phyloP scores from a whole-genome alignment of 1,140 invertebrate species.

The Palaemon carinicauda region DNA sequence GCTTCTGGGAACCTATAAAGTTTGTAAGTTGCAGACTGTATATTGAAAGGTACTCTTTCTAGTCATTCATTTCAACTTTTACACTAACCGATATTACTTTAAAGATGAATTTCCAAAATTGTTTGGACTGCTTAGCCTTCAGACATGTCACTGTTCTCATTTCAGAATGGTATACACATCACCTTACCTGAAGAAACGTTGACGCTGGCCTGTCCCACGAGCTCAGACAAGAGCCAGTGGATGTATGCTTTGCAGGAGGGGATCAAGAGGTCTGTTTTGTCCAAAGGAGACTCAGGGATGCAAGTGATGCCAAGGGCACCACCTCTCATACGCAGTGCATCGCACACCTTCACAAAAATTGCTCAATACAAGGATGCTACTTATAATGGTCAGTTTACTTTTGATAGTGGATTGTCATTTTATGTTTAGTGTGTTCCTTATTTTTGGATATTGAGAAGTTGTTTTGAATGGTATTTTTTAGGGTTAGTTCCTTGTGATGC shows the following conservation, averaged over 20 bases:
- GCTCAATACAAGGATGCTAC: slow-evolving; percentile 39
- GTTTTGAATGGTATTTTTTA: too few species aligned
- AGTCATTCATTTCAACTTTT: too few species aligned
- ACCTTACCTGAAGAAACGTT: slow-evolving; percentile 30
- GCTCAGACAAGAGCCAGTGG: slow-evolving; percentile 38
- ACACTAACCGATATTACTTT: too few species aligned
- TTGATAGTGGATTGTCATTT: neutral
- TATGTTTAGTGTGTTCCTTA: neutral
- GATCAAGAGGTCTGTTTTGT: slow-evolving; percentile 14
- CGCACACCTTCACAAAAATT: slow-evolving; percentile 39
- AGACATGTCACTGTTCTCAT: neutral
- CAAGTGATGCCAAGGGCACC: slow-evolving; percentile 3
- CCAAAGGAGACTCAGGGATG: neutral
- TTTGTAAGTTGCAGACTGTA: neutral
- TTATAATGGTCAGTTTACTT: slow-evolving; percentile 15
- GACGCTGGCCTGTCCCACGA: slow-evolving; percentile 19
- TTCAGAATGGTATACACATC: slow-evolving; percentile 34
- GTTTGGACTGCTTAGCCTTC: too few species aligned
- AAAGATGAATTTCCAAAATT: too few species aligned
- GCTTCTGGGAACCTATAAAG: neutral
- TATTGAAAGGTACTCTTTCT: too few species aligned
- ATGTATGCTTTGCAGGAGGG: slow-evolving; percentile 35
- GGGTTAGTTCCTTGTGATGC: too few species aligned
- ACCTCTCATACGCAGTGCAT: slow-evolving; percentile 22
- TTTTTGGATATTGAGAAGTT: too few species aligned